These are phyloP conservation scores for Agriopis aurantiaria DNA, from an alignment of 2,888 invertebrate species.

Conservation along the genomic window DNA sequence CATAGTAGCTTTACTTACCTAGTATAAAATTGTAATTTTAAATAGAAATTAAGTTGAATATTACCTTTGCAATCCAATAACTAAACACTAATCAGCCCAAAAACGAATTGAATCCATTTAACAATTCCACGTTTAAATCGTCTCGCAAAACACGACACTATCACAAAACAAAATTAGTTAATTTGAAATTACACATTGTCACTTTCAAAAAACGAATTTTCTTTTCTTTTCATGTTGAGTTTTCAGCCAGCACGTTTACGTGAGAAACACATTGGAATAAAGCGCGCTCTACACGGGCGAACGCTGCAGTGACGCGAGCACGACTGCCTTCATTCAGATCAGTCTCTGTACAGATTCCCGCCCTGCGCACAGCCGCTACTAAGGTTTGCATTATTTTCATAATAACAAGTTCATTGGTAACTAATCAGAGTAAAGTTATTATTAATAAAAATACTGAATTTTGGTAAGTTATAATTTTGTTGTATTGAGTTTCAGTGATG, in stretches of 20 bases:
- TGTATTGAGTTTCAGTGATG: no score
- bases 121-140: constrained; percentile 15
- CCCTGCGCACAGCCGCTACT: constrained; percentile 45
- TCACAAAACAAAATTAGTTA: constrained; percentile 25
- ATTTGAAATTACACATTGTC: constrained; percentile 22
- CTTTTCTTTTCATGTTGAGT: constrained; percentile 24
- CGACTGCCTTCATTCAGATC: constrained; percentile 45
- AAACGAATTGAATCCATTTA: constrained; percentile 27
- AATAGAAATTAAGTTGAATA: neutral
- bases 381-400: constrained; percentile 47
- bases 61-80: constrained; percentile 29
- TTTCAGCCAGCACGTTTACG: constrained; percentile 29
- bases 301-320: constrained; percentile 33
- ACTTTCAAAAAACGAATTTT: constrained; percentile 27
- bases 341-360: constrained; percentile 42
- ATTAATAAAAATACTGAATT: neutral
- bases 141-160: constrained; percentile 22
- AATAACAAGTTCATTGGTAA: constrained; percentile 49
- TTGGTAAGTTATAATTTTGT: no score
- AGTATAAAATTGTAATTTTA: neutral
- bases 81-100: constrained; percentile 19
- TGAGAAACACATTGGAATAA: constrained; percentile 28
- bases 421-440: neutral
- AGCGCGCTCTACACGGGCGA: constrained; percentile 29
- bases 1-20: no score